Conservation (phyloP, 2,888 invertebrate genomes). For the Phytoseiulus persimilis region DNA sequence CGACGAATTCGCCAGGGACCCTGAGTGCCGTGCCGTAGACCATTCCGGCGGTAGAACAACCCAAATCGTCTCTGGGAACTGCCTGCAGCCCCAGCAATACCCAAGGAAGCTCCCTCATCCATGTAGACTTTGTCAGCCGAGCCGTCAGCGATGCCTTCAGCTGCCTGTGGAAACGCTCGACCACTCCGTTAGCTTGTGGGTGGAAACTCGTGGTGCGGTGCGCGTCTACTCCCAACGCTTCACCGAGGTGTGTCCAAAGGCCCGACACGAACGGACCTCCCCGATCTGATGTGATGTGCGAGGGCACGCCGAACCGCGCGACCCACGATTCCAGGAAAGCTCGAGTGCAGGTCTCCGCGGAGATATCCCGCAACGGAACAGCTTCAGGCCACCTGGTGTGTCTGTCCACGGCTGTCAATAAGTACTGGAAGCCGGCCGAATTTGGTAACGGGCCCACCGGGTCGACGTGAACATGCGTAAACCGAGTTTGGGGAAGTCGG, state of each 20-base stretch:
- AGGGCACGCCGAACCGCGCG: conserved; percentile 44
- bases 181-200: too few species aligned
- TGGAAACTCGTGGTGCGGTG: conserved; percentile 46
- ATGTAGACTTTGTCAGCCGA: conserved; percentile 42
- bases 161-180: too few species aligned
- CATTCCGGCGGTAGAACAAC: too few species aligned
- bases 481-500: conserved; percentile 9
- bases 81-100: conserved; percentile 47
- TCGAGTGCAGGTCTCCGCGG: conserved; percentile 42
- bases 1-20: too few species aligned
- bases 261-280: conserved; percentile 44
- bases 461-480: conserved; percentile 43
- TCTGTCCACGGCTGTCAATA: too few species aligned
- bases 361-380: conserved; percentile 43
- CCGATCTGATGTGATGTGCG: conserved; percentile 45
- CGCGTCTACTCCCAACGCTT: conserved; percentile 45
- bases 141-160: too few species aligned
- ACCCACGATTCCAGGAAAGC: too few species aligned
- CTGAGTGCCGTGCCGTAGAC: too few species aligned
- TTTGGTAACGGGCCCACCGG: conserved; percentile 41
- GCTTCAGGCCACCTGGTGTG: conserved; percentile 45
- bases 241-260: conserved; percentile 45
- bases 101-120: conserved; percentile 47
- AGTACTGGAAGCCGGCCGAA: conserved; percentile 32
- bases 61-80: too few species aligned